Evolutionary conservation across 2,113 vertebrate species (phyloP), one percentile per base, ranked within the genome.

Genomic region (Triplophysa rosa): DNA sequence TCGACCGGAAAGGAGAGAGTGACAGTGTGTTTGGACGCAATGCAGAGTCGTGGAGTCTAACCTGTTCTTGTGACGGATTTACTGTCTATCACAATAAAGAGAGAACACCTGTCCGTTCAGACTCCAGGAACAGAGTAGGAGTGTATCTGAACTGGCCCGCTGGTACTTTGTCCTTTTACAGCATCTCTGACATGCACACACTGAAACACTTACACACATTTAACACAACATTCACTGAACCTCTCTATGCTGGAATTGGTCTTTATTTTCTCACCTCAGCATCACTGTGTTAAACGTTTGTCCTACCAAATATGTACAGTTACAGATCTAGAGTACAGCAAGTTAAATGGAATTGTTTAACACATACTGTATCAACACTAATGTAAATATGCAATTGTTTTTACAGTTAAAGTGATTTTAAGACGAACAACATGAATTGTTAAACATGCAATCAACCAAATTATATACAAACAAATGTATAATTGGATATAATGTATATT

Each of bases 81-180:
- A 33, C 9, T n/a, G 23, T 26, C 62, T 13, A 9, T 10, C 74
- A 77, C 63, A 66, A 66, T 24, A 21, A 54, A 4, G 12, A 77
- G 10, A 63, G 2, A 47, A 66, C 37, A 52, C 26, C 9, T n/a
- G 24, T 6, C 47, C 47, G 42, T 45, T 45, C 42, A 45, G 11
- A 45, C 42, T 45, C 42, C 42, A 65, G 42, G n/a, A 66, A 21
- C 40, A 77, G 63, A 67, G 74, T 77, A 40, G 74, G 45, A 40
- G 74, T 77, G 45, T 54, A 66, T 65, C 63, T 77, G 47, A 47
- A 77, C 47, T 77, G 74, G 62, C 62, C 45, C 7, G 19, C 47
- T 13, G 74, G 74, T 16, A 65, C 62, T 29, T 29, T 77, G 74
- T 56, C 74, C 19, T 77, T 77, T 26, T 45, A 45, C 42, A 76